These are phyloP conservation scores for Salmo trutta DNA, from an alignment of 2,797 vertebrate species.

Conservation along the genomic window DNA sequence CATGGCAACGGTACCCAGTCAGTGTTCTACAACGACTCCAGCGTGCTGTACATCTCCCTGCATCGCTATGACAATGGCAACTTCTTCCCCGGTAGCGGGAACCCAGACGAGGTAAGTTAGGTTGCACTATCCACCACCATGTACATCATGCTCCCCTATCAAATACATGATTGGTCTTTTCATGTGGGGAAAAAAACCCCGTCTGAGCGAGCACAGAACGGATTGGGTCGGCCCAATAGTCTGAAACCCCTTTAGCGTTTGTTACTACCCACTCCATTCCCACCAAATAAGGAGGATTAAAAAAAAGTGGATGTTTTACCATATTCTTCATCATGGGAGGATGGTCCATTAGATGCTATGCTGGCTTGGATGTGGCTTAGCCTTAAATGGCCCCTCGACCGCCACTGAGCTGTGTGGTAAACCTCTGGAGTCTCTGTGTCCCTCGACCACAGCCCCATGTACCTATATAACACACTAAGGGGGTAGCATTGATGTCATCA, in stretches of 20 bases:
- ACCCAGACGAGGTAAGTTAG: conserved; percentile 81
- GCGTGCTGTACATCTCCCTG: conserved; percentile 90
- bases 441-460: conserved; percentile 51
- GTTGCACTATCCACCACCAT: background rate
- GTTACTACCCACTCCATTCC: background rate
- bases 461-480: conserved; percentile 73
- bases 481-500: conserved; percentile 47
- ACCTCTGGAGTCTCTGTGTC: conserved; percentile 69
- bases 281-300: conserved; percentile 57
- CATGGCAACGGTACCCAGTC: conserved; percentile 91
- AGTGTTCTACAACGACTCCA: conserved; percentile 88
- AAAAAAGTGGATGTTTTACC: conserved; percentile 67
- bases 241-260: background rate
- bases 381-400: conserved; percentile 70
- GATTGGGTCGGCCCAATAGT: too few species aligned
- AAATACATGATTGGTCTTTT: background rate
- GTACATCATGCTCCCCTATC: background rate
- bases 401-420: conserved; percentile 68
- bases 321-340: conserved; percentile 61
- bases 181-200: background rate
- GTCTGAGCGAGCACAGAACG: too few species aligned
- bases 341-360: conserved; percentile 56
- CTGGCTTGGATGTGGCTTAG: conserved; percentile 72
- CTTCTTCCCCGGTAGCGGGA: conserved; percentile 87
- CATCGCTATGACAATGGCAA: conserved; percentile 86